Percentiles rank a stretch among this genome's conserved stretches.
Conservation (phyloP, 2,888 invertebrate genomes). For the Alloscopus bannaensis region DNA sequence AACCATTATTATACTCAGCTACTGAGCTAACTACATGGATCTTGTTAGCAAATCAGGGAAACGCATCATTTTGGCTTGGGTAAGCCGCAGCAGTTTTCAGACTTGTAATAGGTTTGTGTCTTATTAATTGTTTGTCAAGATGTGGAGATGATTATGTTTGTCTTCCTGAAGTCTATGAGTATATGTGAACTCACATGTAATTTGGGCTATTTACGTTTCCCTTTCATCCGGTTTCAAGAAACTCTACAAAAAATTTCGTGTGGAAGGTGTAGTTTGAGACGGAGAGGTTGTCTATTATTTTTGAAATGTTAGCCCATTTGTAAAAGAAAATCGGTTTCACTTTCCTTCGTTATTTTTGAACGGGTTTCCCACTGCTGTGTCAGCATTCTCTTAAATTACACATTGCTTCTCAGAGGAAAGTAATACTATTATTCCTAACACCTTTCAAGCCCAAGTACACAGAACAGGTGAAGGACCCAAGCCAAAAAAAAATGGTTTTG, state of each 20-base stretch:
- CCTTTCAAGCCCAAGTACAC: slow-evolving; percentile 25
- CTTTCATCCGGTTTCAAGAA: too few relatives aligned
- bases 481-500: too few relatives aligned
- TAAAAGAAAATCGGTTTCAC: slow-evolving; percentile 36
- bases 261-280: too few relatives aligned
- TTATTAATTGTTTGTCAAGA: slow-evolving; percentile 28
- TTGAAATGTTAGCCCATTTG: slow-evolving; percentile 43
- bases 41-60: slow-evolving; percentile 27
- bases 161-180: too few relatives aligned
- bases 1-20: slow-evolving; percentile 8
- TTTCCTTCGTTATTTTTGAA: slow-evolving; percentile 5
- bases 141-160: slow-evolving; percentile 21
- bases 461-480: slow-evolving; percentile 36
- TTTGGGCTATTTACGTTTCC: too few relatives aligned
- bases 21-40: slow-evolving; percentile 3
- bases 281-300: slow-evolving; percentile 44
- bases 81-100: slow-evolving; percentile 16
- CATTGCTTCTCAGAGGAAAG: background rate
- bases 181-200: too few relatives aligned
- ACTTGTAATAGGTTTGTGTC: slow-evolving; percentile 24
- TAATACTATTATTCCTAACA: background rate
- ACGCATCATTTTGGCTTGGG: slow-evolving; percentile 5
- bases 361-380: background rate
- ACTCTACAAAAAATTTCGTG: too few relatives aligned
- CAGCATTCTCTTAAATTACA: background rate